Evolutionary conservation across 2,888 invertebrate genomes (phyloP).

Genomic region (Hypercompe scribonia): DNA sequence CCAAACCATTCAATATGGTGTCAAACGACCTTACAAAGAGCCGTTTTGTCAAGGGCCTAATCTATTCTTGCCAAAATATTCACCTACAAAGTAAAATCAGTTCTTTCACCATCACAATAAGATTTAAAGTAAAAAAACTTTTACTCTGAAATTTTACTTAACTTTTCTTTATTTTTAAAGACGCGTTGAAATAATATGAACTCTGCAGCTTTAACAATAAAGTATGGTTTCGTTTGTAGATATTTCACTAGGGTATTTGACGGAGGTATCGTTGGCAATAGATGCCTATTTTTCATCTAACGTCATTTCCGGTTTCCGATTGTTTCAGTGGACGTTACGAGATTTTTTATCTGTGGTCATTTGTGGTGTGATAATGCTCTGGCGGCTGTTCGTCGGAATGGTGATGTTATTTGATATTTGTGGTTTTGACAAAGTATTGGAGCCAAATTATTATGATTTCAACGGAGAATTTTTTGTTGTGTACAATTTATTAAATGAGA

Average conservation of each 20-base stretch:
- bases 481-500: too few relatives aligned
- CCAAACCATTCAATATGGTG: conserved; percentile 54
- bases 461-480: neutral
- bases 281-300: conserved; percentile 72
- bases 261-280: conserved; percentile 56
- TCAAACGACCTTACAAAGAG: conserved; percentile 63
- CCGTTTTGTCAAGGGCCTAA: conserved; percentile 53
- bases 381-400: conserved; percentile 9
- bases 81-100: conserved; percentile 8
- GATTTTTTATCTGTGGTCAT: conserved; percentile 56
- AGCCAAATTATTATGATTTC: neutral
- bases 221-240: conserved; percentile 19
- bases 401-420: conserved; percentile 5
- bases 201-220: fast-evolving
- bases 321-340: conserved; percentile 47
- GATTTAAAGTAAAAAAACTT: neutral
- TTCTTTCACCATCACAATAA: neutral
- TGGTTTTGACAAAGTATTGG: neutral
- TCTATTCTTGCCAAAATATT: conserved; percentile 21
- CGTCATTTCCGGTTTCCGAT: conserved; percentile 67
- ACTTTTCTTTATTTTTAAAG: neutral
- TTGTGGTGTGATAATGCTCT: conserved; percentile 45
- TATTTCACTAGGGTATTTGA: conserved; percentile 13
- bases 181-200: neutral
- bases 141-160: neutral